Conservation (phyloP, 1,140 invertebrate genomes). For the Papilio polytes region DNA sequence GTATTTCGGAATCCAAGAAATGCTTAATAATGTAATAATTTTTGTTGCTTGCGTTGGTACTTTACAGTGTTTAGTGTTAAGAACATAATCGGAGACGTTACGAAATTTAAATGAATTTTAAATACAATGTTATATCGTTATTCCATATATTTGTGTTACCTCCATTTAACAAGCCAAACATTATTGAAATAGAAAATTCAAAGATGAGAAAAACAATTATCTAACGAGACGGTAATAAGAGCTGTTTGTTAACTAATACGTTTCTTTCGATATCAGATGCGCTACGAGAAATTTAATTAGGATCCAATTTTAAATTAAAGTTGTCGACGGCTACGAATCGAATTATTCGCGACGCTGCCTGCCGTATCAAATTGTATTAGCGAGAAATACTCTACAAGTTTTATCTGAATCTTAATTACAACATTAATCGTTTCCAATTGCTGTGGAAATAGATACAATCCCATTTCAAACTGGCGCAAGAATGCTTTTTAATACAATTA, state of each 20-base stretch:
- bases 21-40: background rate
- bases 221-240: background rate
- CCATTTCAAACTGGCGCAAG: background rate
- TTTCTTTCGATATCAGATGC: background rate
- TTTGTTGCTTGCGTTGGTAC: background rate
- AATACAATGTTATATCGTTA: background rate
- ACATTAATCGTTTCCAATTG: background rate
- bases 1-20: too few relatives aligned
- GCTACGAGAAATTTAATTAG: slow-evolving; percentile 19
- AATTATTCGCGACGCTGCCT: background rate
- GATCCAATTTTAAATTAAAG: slow-evolving; percentile 26
- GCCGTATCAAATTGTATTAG: background rate
- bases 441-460: background rate
- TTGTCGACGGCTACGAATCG: background rate
- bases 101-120: background rate
- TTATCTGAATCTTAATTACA: slow-evolving; percentile 15
- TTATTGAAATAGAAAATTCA: background rate
- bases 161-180: background rate
- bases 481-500: background rate
- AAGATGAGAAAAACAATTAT: background rate
- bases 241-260: background rate
- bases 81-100: background rate
- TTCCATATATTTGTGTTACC: background rate
- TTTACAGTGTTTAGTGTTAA: background rate
- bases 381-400: background rate